phyloP scores from a whole-genome alignment of 2,797 vertebrate genomes.

The Chromis chromis region DNA sequence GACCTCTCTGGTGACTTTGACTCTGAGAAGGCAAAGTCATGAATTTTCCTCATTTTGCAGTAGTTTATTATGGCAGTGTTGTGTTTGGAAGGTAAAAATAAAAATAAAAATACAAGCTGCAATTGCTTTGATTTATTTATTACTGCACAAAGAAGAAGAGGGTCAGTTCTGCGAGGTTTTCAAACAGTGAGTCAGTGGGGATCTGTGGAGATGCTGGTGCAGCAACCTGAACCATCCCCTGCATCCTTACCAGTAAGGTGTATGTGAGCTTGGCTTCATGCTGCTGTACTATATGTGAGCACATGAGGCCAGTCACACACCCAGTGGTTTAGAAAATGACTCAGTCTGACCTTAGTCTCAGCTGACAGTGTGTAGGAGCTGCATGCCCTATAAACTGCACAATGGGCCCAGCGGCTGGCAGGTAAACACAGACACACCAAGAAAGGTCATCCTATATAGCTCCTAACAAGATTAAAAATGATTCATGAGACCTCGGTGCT shows the following conservation, averaged over 20 bases:
- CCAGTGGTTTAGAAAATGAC: constrained; percentile 74
- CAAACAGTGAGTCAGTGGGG: constrained; percentile 1
- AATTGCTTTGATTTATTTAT: constrained; percentile 8
- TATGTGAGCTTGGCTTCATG: constrained; percentile 2
- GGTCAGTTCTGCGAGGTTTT: neutral
- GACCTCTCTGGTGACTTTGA: neutral
- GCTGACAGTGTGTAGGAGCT: constrained; percentile 64
- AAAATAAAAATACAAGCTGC: neutral
- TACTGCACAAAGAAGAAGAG: neutral
- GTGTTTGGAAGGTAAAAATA: neutral
- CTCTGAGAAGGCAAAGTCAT: neutral
- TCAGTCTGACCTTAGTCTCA: constrained; percentile 72
- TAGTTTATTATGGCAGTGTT: too few relatives aligned
- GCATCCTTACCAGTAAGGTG: constrained; percentile 5
- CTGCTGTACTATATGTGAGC: constrained; percentile 35
- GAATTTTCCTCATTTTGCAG: neutral
- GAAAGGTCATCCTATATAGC: constrained; percentile 83
- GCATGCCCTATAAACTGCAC: constrained; percentile 74
- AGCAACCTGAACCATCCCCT: neutral
- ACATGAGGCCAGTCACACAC: constrained; percentile 54
- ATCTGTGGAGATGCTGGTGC: neutral
- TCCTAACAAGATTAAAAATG: constrained; percentile 86
- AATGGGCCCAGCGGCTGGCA: constrained; percentile 66
- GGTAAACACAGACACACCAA: constrained; percentile 69
- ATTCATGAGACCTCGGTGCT: constrained; percentile 71